phyloP scores from a whole-genome alignment of 2,888 invertebrate species.

The Cacoxenus indagator region DNA sequence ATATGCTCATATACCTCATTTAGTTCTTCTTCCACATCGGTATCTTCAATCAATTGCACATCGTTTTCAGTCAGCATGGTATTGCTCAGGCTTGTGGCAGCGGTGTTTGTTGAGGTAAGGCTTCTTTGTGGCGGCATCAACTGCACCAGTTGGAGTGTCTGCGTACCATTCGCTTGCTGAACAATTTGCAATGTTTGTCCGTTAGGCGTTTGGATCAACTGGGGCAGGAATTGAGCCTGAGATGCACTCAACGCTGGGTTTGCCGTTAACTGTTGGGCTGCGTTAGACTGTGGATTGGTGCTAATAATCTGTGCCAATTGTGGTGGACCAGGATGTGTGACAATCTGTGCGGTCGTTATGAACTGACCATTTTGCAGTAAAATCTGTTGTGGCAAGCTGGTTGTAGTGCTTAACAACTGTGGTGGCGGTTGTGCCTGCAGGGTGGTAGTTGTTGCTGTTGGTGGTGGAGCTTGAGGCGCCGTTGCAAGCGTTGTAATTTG shows the following conservation, averaged over 20 bases:
- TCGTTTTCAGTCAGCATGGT: slow-evolving; percentile 50
- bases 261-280: slow-evolving; percentile 28
- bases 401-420: slow-evolving; percentile 54
- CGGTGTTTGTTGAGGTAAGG: slow-evolving; percentile 34
- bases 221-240: slow-evolving; percentile 60
- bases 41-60: slow-evolving; percentile 59
- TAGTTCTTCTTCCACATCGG: slow-evolving; percentile 57
- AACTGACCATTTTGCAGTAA: slow-evolving; percentile 70
- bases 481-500: slow-evolving; percentile 41
- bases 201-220: slow-evolving; percentile 63
- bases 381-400: slow-evolving; percentile 65
- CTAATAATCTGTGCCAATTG: slow-evolving; percentile 68
- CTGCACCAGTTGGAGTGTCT: slow-evolving; percentile 63
- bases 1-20: slow-evolving; percentile 60
- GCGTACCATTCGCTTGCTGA: slow-evolving; percentile 69
- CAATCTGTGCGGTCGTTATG: slow-evolving; percentile 69
- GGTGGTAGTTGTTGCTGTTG: slow-evolving; percentile 45
- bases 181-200: slow-evolving; percentile 70
- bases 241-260: slow-evolving; percentile 23
- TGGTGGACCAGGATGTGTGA: slow-evolving; percentile 63
- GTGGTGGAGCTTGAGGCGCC: slow-evolving; percentile 40
- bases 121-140: slow-evolving; percentile 58
- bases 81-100: slow-evolving; percentile 36
- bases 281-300: slow-evolving; percentile 44
- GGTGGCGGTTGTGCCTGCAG: slow-evolving; percentile 47